Percentiles rank a stretch among this genome's conserved stretches.
Evolutionary conservation across 2,113 vertebrate genomes (phyloP).

Genomic region (Coreoperca whiteheadi): DNA sequence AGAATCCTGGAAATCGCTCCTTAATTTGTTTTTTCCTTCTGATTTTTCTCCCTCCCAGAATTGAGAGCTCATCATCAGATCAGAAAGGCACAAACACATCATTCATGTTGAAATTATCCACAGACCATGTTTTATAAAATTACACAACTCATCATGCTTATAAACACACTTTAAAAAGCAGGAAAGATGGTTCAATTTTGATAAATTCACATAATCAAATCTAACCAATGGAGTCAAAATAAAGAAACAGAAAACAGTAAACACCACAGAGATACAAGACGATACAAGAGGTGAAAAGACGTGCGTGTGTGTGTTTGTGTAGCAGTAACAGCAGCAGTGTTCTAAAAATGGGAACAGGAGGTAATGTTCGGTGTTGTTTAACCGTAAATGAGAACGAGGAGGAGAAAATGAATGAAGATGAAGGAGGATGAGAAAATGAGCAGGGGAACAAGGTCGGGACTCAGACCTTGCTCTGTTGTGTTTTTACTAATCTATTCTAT

Average conservation of each 20-base stretch:
- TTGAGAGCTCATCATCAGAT: constrained; percentile 2
- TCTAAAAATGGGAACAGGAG: not conserved
- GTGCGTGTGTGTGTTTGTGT: not conserved
- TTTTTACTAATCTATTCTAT: not conserved
- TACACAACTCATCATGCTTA: not conserved
- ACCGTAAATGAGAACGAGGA: constrained; percentile 2
- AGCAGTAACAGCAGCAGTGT: too few relatives aligned
- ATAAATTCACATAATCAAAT: not conserved
- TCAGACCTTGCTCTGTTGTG: not conserved
- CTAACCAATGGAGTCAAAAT: not conserved
- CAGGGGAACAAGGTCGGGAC: not conserved
- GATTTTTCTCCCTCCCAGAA: not conserved
- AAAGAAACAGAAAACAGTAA: not conserved
- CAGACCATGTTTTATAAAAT: not conserved
- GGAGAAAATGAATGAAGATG: not conserved
- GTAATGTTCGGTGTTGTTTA: not conserved
- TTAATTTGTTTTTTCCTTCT: constrained; percentile 21
- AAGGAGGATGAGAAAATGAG: not conserved
- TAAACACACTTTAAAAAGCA: not conserved
- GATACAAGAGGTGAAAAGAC: not conserved
- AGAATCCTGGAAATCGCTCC: not conserved
- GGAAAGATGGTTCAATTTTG: not conserved
- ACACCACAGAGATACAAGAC: not conserved
- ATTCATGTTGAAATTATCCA: constrained; percentile 27
- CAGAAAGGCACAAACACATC: not conserved